Base-by-base conservation (phyloP, 53 echinoderm and acorn worm species). In the Henricia sp. region DNA sequence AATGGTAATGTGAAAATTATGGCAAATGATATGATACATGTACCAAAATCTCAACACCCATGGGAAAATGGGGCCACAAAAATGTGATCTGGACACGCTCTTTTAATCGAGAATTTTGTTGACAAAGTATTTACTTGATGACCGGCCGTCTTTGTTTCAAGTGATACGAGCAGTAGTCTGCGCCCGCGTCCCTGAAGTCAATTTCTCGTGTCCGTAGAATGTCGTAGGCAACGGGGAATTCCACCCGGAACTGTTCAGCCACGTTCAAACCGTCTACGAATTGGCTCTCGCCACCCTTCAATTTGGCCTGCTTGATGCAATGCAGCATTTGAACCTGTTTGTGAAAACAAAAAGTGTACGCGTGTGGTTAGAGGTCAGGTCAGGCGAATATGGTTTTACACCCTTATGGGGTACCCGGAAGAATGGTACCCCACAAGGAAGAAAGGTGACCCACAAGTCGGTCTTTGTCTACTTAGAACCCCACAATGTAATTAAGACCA, bases 321-420 rank as follows among this genome's bases (percentile, higher is more conserved):
- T 94, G 94, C 16, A 94, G 71, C 91, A 94, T 91, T 58, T 94
- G 94, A n/a, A 94, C 59, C 94, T 94, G 13, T 6, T 44, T 44
- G 44, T 46, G 6, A 10, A 46, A 46, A 10, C 14, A 14, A 46
- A 46, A 46, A 46, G 6, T 8, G 48, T 46, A 6, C 48, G 6
- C 14, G 48, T 10, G 6, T 46, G 6, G 8, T 14, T 10, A 10
- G 48, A 6, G 14, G 6, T 46, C 14, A 6, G 8, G 14, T 10
- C 8, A 10, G 48, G 6, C 48, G n/a, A n/a, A n/a, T n/a, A n/a
- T n/a, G n/a, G n/a, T n/a, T n/a, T n/a, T n/a, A n/a, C n/a, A n/a
- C n/a, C n/a, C n/a, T n/a, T n/a, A n/a, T n/a, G n/a, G n/a, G n/a
- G n/a, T n/a, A n/a, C n/a, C n/a, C n/a, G n/a, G 14, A 46, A 46